Percentiles rank a stretch among this genome's conserved stretches.
Evolutionary conservation across 2,888 invertebrate genomes (phyloP).

Genomic region (Eumacrocentrus americanus): DNA sequence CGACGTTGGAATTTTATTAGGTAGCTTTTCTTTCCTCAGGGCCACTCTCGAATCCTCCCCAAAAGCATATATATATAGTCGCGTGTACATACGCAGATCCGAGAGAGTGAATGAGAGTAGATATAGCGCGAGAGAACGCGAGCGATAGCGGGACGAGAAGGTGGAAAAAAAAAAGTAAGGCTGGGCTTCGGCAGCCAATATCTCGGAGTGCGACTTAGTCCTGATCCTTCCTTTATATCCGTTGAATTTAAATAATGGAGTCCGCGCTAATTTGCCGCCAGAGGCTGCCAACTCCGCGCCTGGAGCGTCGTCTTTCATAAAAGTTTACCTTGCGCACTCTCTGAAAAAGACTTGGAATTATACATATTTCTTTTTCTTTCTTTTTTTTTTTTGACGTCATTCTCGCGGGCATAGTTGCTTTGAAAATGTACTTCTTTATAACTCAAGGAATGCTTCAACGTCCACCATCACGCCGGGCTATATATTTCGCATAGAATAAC

Average conservation of each 20-base stretch:
- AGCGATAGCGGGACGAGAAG: slow-evolving; percentile 18
- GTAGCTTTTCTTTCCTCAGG: slow-evolving; percentile 40
- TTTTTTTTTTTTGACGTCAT: neutral
- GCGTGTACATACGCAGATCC: neutral
- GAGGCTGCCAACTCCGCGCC: slow-evolving; percentile 36
- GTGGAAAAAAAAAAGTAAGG: slow-evolving; percentile 28
- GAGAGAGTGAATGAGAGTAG: neutral
- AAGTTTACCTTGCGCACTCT: neutral
- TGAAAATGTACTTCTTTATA: neutral
- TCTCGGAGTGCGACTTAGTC: slow-evolving; percentile 51
- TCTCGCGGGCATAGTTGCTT: neutral
- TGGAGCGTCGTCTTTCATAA: neutral
- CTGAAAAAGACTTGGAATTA: neutral
- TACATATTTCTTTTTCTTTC: neutral
- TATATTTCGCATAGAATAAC: too few relatives aligned
- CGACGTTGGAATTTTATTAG: slow-evolving; percentile 48
- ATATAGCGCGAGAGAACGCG: neutral
- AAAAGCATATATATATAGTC: slow-evolving; percentile 16
- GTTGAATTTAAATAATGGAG: slow-evolving; percentile 54
- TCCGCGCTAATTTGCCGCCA: slow-evolving; percentile 48
- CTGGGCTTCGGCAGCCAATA: slow-evolving; percentile 52
- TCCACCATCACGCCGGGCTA: neutral
- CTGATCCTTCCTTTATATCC: slow-evolving; percentile 54
- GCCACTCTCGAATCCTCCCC: slow-evolving; percentile 29
- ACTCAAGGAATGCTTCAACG: neutral